Conservation (phyloP, 2,113 vertebrate genomes). For the Antennarius striatus region DNA sequence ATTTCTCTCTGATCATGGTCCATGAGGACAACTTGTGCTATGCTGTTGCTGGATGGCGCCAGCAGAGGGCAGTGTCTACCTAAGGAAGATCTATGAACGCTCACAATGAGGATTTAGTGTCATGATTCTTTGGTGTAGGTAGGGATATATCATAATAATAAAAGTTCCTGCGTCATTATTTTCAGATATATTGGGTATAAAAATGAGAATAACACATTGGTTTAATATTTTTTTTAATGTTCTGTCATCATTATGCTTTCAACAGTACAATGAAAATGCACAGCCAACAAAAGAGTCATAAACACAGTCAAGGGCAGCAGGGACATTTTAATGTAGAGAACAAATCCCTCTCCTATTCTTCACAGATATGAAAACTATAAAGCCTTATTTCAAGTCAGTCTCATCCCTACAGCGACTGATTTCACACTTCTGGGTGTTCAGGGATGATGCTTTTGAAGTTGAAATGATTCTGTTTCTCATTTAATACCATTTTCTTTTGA, state of each 20-base stretch:
- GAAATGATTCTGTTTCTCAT: constrained; percentile 73
- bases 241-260: not conserved
- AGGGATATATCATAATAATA: no score
- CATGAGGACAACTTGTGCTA: not conserved
- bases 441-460: constrained; percentile 75
- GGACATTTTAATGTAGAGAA: constrained; percentile 23
- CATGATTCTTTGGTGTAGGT: not conserved
- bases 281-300: constrained; percentile 7
- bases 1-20: not conserved
- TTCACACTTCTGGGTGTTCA: constrained; percentile 69
- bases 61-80: constrained; percentile 55
- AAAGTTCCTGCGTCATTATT: not conserved
- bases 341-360: constrained; percentile 36
- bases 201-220: no score
- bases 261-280: constrained; percentile 1
- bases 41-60: constrained; percentile 13
- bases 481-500: constrained; percentile 70
- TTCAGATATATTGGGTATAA: not conserved
- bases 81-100: not conserved
- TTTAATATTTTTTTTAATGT: no score
- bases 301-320: constrained; percentile 1
- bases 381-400: constrained; percentile 65
- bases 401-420: constrained; percentile 64
- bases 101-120: constrained; percentile 2
- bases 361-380: constrained; percentile 64